A percentile compares a stretch with the other conserved stretches of the same genome.
Evolutionary conservation across 2,888 invertebrate species (phyloP).

Genomic region (Holacanthella duospinosa): DNA sequence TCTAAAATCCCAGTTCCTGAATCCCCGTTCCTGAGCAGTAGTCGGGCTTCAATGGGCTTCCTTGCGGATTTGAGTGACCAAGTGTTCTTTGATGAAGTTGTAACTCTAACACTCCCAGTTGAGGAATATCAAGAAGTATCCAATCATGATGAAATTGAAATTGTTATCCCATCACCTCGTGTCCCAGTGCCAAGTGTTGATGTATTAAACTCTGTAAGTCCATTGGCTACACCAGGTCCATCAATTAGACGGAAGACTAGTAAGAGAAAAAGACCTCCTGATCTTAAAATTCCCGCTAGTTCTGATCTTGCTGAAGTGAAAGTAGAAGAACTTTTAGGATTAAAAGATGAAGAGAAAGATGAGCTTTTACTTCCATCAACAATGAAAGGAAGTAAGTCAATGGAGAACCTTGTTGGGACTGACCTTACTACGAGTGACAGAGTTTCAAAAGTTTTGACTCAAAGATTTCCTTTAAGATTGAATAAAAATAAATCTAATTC

Average conservation of each 20-base stretch:
- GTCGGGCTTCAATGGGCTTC: conserved; percentile 21
- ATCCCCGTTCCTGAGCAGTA: conserved; percentile 29
- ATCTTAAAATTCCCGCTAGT: background rate
- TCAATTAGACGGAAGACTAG: conserved; percentile 2
- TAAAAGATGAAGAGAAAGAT: background rate
- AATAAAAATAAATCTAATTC: no score
- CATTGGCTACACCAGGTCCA: background rate
- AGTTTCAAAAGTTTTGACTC: no score
- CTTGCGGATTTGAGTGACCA: conserved; percentile 35
- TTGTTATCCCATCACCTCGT: background rate
- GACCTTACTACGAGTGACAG: no score
- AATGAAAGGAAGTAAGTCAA: conserved; percentile 7
- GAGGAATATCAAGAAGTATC: background rate
- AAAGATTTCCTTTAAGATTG: no score
- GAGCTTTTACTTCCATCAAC: background rate
- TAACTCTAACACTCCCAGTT: conserved; percentile 9
- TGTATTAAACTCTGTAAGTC: background rate
- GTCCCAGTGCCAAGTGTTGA: background rate
- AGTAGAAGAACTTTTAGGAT: conserved; percentile 31
- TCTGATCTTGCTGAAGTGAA: conserved; percentile 30
- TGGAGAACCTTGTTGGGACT: conserved; percentile 3
- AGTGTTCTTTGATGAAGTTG: conserved; percentile 33
- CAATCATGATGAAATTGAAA: conserved; percentile 12
- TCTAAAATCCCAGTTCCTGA: conserved; percentile 38
- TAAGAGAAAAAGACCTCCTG: conserved; percentile 14